Evolutionary conservation across 2,113 vertebrate species (phyloP).

Genomic region (Ictalurus furcatus): DNA sequence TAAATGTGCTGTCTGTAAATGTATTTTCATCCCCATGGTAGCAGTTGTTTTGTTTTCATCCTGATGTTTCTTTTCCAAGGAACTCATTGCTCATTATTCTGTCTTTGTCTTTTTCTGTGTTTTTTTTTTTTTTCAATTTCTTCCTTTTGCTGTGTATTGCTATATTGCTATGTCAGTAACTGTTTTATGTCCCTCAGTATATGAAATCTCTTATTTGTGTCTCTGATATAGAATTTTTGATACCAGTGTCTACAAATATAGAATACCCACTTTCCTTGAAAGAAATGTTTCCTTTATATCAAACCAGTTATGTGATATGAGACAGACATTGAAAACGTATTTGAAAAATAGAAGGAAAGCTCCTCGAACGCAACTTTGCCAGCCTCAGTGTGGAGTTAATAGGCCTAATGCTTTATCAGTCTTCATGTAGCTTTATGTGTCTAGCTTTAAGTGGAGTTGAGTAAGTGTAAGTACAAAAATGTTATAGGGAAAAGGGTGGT

Average conservation of each 20-base stretch:
- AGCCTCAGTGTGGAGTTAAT: neutral
- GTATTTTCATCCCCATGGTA: constrained; percentile 46
- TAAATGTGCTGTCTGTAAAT: constrained; percentile 54
- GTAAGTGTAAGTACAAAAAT: neutral
- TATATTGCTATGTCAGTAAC: neutral
- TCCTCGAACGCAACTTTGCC: neutral
- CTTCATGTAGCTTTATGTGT: neutral
- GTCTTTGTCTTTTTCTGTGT: constrained; percentile 16
- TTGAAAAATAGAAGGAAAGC: constrained; percentile 11
- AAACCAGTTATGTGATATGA: neutral
- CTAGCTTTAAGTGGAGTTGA: neutral
- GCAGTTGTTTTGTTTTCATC: constrained; percentile 56
- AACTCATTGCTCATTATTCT: constrained; percentile 39
- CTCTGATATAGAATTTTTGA: neutral
- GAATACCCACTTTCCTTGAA: neutral
- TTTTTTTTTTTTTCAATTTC: constrained; percentile 33
- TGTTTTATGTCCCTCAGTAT: neutral
- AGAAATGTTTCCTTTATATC: neutral
- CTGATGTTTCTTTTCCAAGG: constrained; percentile 59
- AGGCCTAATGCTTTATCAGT: neutral
- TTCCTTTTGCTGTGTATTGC: constrained; percentile 1
- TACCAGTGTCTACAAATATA: neutral
- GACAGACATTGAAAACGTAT: neutral
- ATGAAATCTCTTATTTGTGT: constrained; percentile 18
- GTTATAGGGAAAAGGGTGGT: neutral